Percentiles rank a stretch among this genome's conserved stretches.
phyloP scores from a whole-genome alignment of 2,888 invertebrate species.

The Iselma pallidipennis region DNA sequence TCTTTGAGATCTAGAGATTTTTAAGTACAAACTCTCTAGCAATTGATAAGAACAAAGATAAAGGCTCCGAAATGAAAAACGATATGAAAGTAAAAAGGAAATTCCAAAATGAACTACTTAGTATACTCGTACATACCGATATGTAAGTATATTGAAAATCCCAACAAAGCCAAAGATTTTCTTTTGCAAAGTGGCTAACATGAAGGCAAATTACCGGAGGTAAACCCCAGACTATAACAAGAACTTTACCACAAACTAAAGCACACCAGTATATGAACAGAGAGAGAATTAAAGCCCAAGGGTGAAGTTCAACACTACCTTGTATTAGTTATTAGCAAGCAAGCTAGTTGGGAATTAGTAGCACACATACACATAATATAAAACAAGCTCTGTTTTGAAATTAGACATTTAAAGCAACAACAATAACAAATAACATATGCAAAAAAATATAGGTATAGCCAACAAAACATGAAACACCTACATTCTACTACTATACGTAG shows the following conservation, averaged over 20 bases:
- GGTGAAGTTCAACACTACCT: conserved; percentile 48
- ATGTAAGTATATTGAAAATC: no score
- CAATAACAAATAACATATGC: neutral
- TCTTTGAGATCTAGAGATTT: no score
- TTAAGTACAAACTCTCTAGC: no score
- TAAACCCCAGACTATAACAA: conserved; percentile 32
- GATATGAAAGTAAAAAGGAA: no score
- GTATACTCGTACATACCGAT: no score
- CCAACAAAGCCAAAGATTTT: neutral
- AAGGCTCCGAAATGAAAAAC: no score
- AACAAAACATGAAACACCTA: neutral
- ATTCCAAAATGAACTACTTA: no score
- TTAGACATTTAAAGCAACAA: neutral
- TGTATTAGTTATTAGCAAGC: conserved; percentile 48
- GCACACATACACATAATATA: conserved; percentile 40
- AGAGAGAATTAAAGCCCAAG: conserved; percentile 47
- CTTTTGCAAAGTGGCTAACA: conserved; percentile 6
- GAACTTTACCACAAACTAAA: conserved; percentile 38
- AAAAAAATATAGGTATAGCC: neutral
- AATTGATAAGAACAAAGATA: no score
- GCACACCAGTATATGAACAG: conserved; percentile 45
- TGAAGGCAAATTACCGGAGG: conserved; percentile 15
- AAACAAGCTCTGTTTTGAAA: conserved; percentile 27
- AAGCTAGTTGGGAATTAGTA: conserved; percentile 39
- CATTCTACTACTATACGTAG: no score